Conservation (phyloP, 2,888 invertebrate species). For the Chrysodeixis includens region DNA sequence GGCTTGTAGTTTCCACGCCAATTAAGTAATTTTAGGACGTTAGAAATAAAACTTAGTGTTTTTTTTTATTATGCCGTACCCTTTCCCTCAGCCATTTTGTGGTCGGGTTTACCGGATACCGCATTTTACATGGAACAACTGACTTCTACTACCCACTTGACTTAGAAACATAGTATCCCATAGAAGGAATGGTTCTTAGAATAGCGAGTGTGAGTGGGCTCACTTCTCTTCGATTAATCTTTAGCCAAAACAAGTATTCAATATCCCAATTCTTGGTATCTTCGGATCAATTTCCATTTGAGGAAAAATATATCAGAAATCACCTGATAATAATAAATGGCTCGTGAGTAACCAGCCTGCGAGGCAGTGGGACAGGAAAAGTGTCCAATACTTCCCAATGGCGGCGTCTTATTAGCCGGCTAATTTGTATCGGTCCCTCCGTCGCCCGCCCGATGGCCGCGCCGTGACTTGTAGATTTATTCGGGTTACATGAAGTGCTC, state of each 20-base stretch:
- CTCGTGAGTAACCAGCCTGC: constrained; percentile 28
- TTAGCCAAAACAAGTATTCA: not conserved
- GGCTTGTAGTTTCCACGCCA: too few species aligned
- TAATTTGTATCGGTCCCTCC: constrained; percentile 53
- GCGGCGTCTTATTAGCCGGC: constrained; percentile 54
- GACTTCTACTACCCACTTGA: too few species aligned
- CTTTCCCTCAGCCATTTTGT: too few species aligned
- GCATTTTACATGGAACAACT: too few species aligned
- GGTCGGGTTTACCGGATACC: too few species aligned
- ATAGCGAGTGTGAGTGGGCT: not conserved
- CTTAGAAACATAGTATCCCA: too few species aligned
- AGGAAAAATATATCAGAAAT: constrained; percentile 12
- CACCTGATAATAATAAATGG: not conserved
- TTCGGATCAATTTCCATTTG: not conserved
- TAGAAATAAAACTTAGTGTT: too few species aligned
- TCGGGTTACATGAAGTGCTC: constrained; percentile 20
- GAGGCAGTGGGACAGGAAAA: constrained; percentile 34
- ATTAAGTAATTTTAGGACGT: too few species aligned
- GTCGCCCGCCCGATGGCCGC: constrained; percentile 6
- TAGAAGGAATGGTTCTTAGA: too few species aligned
- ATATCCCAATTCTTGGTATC: not conserved
- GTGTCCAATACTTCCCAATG: constrained; percentile 48
- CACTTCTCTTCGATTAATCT: not conserved
- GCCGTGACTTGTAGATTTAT: constrained; percentile 27
- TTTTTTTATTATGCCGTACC: too few species aligned